These are phyloP conservation scores for Varecia variegata DNA, from an alignment of 2,797 vertebrate species.

Conservation along the genomic window DNA sequence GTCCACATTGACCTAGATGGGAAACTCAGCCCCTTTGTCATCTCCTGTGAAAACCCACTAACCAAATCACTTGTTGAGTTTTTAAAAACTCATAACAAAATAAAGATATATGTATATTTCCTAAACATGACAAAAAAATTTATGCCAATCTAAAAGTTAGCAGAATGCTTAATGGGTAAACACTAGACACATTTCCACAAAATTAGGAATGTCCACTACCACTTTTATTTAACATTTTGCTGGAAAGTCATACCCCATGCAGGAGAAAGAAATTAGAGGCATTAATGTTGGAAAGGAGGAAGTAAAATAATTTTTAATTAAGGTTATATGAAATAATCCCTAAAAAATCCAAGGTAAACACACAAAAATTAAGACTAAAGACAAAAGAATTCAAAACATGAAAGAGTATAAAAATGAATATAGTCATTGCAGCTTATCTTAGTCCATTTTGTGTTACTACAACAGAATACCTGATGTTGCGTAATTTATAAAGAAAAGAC, in stretches of 20 bases:
- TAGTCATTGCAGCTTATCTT: not conserved
- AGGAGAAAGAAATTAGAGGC: not conserved
- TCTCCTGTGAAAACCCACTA: not conserved
- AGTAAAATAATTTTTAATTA: not conserved
- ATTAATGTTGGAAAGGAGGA: not conserved
- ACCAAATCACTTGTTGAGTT: not conserved
- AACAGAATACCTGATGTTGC: not conserved
- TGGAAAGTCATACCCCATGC: not conserved
- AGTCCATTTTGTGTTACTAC: not conserved
- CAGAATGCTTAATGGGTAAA: not conserved
- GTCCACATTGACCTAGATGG: not conserved
- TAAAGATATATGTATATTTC: not conserved
- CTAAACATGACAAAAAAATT: not conserved
- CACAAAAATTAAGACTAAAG: not conserved
- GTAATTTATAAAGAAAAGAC: not conserved
- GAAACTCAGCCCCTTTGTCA: not conserved
- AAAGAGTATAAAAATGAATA: not conserved
- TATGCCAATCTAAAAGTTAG: not conserved
- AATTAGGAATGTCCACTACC: not conserved
- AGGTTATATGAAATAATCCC: not conserved
- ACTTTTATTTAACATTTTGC: not conserved
- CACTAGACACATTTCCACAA: not conserved
- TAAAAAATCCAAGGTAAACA: not conserved
- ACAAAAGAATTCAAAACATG: not conserved
- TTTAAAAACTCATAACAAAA: not conserved